Percentiles rank a stretch among this genome's conserved stretches.
phyloP scores from a whole-genome alignment of 1,140 invertebrate species.

The Ladona fulva region DNA sequence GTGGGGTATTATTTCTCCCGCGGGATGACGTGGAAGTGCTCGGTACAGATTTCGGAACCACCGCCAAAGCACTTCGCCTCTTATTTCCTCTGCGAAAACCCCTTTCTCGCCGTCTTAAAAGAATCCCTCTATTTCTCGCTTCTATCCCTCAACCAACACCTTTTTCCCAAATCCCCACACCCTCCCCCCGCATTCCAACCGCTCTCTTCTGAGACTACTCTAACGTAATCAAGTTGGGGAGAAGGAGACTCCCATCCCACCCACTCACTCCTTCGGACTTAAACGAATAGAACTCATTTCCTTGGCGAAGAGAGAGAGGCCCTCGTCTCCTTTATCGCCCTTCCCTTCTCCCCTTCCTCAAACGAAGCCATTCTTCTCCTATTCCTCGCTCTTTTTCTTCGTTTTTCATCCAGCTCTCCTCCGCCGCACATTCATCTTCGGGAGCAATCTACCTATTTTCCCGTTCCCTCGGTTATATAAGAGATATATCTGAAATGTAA shows the following conservation, averaged over 20 bases:
- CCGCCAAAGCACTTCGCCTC: too few relatives aligned
- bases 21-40: too few relatives aligned
- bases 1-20: too few relatives aligned
- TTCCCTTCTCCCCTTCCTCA: neutral
- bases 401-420: neutral
- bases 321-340: neutral
- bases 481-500: neutral
- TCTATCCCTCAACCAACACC: neutral
- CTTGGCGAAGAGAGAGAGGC: neutral
- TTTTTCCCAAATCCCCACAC: neutral
- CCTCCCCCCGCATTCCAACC: neutral
- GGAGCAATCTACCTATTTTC: neutral
- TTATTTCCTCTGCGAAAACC: too few relatives aligned
- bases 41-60: too few relatives aligned
- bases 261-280: neutral
- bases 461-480: neutral
- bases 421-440: neutral
- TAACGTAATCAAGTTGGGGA: neutral
- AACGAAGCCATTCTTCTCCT: neutral
- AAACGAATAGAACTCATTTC: conserved; percentile 6
- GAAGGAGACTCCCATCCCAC: neutral
- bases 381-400: neutral
- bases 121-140: neutral
- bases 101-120: too few relatives aligned
- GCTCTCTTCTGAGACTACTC: neutral